Evolutionary conservation across 2,797 vertebrate genomes (phyloP).

Genomic region (Sebastes hopkinsi): DNA sequence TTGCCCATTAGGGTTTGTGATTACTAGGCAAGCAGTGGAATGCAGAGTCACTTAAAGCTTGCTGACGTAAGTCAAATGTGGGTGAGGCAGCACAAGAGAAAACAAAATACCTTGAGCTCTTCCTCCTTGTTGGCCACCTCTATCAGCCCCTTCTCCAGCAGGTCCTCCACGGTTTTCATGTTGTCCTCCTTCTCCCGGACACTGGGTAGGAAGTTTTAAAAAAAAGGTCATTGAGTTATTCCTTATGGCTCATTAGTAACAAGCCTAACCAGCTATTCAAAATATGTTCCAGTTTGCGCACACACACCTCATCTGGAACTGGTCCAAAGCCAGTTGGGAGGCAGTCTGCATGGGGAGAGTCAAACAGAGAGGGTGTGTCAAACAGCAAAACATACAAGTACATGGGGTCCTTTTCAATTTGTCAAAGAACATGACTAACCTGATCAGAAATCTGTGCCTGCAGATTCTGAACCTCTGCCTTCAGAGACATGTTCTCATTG

Average conservation of each 20-base stretch:
- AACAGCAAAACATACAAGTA: not conserved
- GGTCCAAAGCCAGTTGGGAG: conserved; percentile 86
- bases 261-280: not conserved
- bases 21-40: conserved; percentile 29
- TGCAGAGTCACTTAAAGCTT: conserved; percentile 8
- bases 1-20: conserved; percentile 7
- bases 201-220: conserved; percentile 65
- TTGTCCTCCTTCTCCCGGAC: conserved; percentile 93
- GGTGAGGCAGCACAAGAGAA: not conserved
- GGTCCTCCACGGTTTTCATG: conserved; percentile 91
- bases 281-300: conserved; percentile 31
- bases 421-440: conserved; percentile 74
- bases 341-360: conserved; percentile 58
- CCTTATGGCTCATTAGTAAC: not conserved
- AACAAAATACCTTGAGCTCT: conserved; percentile 86
- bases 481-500: conserved; percentile 91
- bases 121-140: conserved; percentile 96
- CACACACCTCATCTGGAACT: conserved; percentile 93
- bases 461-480: conserved; percentile 91
- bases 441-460: conserved; percentile 92
- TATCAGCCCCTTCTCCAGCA: conserved; percentile 94
- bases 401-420: not conserved
- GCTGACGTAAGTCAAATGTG: conserved; percentile 11
- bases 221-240: not conserved
- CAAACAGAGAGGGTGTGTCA: conserved; percentile 34